Evolutionary conservation across 2,888 invertebrate species (phyloP).

Genomic region (Nezara viridula): DNA sequence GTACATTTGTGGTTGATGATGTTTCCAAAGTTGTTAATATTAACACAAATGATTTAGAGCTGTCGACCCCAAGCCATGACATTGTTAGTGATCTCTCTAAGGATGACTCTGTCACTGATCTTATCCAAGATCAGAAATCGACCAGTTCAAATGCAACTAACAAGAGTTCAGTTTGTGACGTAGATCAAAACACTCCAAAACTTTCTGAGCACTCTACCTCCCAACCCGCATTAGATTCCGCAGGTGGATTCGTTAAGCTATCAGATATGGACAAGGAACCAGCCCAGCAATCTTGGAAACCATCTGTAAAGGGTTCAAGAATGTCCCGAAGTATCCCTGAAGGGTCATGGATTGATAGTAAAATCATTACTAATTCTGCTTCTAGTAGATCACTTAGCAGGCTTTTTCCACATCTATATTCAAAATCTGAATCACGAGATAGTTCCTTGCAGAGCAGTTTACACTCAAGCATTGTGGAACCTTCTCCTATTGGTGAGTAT

Average conservation of each 20-base stretch:
- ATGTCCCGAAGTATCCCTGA: slow-evolving; percentile 81
- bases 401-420: slow-evolving; percentile 72
- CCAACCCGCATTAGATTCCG: slow-evolving; percentile 53
- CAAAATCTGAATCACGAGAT: slow-evolving; percentile 64
- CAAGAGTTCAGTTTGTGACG: slow-evolving; percentile 56
- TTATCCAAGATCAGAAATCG: slow-evolving; percentile 61
- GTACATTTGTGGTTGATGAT: slow-evolving; percentile 65
- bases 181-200: slow-evolving; percentile 53
- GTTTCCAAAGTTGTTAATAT: slow-evolving; percentile 65
- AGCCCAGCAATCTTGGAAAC: slow-evolving; percentile 63
- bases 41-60: slow-evolving; percentile 65
- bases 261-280: slow-evolving; percentile 81
- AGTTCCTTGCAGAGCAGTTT: slow-evolving; percentile 69
- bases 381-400: slow-evolving; percentile 70
- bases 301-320: slow-evolving; percentile 66
- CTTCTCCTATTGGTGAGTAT: slow-evolving; percentile 70
- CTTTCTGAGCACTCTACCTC: slow-evolving; percentile 61
- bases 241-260: slow-evolving; percentile 76
- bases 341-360: slow-evolving; percentile 75
- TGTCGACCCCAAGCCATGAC: slow-evolving; percentile 65
- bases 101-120: slow-evolving; percentile 65
- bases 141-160: slow-evolving; percentile 54
- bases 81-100: slow-evolving; percentile 64
- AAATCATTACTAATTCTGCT: slow-evolving; percentile 71
- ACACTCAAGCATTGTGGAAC: slow-evolving; percentile 71